Conservation (phyloP, 2,888 invertebrate species). For the Drosophila peninsularis region DNA sequence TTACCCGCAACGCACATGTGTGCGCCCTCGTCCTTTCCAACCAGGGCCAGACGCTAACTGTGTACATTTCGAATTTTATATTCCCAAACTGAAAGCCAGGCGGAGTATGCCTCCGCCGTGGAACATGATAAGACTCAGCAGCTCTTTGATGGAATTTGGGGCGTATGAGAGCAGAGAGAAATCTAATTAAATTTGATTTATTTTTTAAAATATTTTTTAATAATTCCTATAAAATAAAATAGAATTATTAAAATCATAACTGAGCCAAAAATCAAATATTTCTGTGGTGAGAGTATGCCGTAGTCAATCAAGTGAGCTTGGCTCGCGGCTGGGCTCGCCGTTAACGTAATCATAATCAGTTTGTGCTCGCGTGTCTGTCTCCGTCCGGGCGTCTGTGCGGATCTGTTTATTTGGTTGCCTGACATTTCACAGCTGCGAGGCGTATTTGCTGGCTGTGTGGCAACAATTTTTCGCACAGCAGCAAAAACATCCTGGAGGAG, state of each 20-base stretch:
- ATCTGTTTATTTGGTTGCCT: constrained; percentile 21
- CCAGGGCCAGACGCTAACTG: constrained; percentile 1
- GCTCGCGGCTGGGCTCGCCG: not conserved
- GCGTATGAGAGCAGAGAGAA: not conserved
- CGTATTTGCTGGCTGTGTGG: constrained; percentile 18
- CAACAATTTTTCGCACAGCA: constrained; percentile 6
- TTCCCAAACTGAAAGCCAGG: not conserved
- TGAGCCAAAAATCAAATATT: too few species aligned
- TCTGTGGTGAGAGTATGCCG: not conserved
- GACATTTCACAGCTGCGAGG: constrained; percentile 44
- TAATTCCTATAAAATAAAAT: too few species aligned
- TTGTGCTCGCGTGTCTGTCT: constrained; percentile 10
- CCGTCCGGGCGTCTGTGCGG: not conserved
- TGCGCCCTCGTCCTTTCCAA: constrained; percentile 7
- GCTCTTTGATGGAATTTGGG: not conserved
- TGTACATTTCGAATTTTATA: constrained; percentile 12
- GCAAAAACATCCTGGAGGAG: constrained; percentile 1
- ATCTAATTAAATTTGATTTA: too few species aligned
- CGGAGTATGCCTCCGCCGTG: too few species aligned
- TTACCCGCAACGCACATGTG: constrained; percentile 70
- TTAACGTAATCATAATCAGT: constrained; percentile 29
- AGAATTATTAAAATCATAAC: too few species aligned
- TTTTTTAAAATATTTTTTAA: too few species aligned
- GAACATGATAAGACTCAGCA: not conserved
- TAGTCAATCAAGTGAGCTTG: not conserved